phyloP scores from a whole-genome alignment of 2,113 vertebrate genomes.

The Willisornis vidua region DNA sequence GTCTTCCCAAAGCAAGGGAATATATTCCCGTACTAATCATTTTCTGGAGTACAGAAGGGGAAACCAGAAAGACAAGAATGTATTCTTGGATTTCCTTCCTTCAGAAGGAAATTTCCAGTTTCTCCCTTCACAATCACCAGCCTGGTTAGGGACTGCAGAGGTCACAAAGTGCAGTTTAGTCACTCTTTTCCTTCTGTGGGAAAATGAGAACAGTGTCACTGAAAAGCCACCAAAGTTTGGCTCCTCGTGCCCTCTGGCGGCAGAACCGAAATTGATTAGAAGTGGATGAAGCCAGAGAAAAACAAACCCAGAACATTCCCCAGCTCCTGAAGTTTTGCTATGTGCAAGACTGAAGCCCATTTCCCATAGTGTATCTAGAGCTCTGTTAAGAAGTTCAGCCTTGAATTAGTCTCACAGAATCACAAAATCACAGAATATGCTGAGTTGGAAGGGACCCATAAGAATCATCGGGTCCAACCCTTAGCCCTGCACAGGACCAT shows the following conservation, averaged over 20 bases:
- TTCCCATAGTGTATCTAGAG: no score
- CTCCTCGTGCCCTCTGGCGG: background rate
- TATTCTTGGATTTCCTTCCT: no score
- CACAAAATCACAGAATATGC: no score
- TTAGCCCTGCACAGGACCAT: no score
- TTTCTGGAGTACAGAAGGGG: background rate
- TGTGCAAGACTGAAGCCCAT: no score
- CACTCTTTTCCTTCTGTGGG: background rate
- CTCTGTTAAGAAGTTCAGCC: no score
- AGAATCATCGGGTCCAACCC: no score
- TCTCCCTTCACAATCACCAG: background rate
- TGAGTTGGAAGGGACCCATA: no score
- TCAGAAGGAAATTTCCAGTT: no score
- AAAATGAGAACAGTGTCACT: accelerated
- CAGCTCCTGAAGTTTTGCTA: no score
- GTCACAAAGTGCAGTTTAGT: no score
- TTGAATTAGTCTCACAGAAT: no score
- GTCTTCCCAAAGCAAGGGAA: background rate
- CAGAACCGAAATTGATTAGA: background rate
- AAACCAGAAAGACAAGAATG: background rate
- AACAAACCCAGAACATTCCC: background rate
- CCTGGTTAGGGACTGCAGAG: background rate
- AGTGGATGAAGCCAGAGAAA: background rate
- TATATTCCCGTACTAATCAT: background rate
- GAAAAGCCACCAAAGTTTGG: background rate